phyloP scores from a whole-genome alignment of 2,797 vertebrate genomes.

The Melopsittacus undulatus region DNA sequence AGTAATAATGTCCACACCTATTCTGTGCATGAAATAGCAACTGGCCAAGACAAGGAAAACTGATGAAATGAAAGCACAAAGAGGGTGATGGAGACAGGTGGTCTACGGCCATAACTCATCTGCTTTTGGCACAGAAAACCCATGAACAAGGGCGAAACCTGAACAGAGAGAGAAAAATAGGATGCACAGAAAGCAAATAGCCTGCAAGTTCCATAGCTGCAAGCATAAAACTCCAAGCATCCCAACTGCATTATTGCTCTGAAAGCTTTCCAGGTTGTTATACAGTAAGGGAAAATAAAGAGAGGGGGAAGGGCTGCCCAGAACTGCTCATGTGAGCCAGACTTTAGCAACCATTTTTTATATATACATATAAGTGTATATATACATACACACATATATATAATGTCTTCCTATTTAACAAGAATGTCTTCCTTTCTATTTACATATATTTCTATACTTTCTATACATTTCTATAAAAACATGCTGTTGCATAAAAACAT shows the following conservation, averaged over 20 bases:
- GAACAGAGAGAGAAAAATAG: background rate
- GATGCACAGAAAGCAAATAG: background rate
- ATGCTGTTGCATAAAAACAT: background rate
- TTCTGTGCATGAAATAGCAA: background rate
- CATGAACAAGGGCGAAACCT: background rate
- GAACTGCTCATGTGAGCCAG: background rate
- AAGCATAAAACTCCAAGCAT: background rate
- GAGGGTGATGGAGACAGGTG: background rate
- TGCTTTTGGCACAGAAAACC: constrained; percentile 32
- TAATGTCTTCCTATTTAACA: background rate
- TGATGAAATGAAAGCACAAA: background rate
- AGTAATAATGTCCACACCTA: background rate
- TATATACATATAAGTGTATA: background rate
- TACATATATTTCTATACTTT: background rate
- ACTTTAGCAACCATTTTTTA: background rate
- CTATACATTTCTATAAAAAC: background rate
- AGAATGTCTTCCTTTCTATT: background rate
- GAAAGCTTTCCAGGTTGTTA: constrained; percentile 11
- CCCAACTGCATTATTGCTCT: background rate
- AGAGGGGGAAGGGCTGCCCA: background rate
- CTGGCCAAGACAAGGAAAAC: background rate
- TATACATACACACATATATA: background rate
- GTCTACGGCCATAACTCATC: background rate
- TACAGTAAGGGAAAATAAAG: background rate
- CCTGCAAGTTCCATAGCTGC: background rate